Evolutionary conservation across 1,140 invertebrate genomes (phyloP), one percentile per base, ranked within the genome.

Genomic region (Ruditapes philippinarum): DNA sequence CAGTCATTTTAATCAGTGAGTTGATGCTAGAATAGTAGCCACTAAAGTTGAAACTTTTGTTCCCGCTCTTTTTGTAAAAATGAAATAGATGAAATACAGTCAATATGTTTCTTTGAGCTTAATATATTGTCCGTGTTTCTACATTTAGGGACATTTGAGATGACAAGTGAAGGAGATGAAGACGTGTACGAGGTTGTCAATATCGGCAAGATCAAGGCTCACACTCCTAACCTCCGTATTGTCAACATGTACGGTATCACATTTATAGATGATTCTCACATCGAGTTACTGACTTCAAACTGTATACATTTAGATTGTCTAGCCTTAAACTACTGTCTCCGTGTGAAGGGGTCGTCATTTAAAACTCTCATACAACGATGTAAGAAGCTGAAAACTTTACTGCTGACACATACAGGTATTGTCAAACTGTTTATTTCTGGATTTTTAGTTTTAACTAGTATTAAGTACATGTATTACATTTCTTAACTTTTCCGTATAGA

Each of bases 151-250:
- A 99, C 99, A 0, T 99, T 99, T 95, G 99, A 99, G 95, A 97
- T 99, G 9, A 99, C 99, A 95, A 99, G 96, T 88, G 96, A 99
- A 95, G 99, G 99, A 94, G 99, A 99, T 94, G 99, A 99, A 95
- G 99, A 99, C 96, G 99, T 99, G 92, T 99, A 99, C 95, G 99
- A 99, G 96, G 99, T 99, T 0, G 99, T 99, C 91, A 99, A 99
- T 95, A 98, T 99, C 28, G 94, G 95, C 31, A 96, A 96, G 85
- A 96, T 96, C 89, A 96, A 96, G 91, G 92, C 95, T 0, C 99
- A 99, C 95, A 99, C 99, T 94, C 96, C 99, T 3, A 99, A 99
- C 88, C 90, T 95, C 42, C 90, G 93, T 38, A 91, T 96, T 9
- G 95, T 96, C 33, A 96, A 96, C 89, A 89, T 96, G 68, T 96